Evolutionary conservation across 2,888 invertebrate genomes (phyloP).

Genomic region (Melipona bicolor): DNA sequence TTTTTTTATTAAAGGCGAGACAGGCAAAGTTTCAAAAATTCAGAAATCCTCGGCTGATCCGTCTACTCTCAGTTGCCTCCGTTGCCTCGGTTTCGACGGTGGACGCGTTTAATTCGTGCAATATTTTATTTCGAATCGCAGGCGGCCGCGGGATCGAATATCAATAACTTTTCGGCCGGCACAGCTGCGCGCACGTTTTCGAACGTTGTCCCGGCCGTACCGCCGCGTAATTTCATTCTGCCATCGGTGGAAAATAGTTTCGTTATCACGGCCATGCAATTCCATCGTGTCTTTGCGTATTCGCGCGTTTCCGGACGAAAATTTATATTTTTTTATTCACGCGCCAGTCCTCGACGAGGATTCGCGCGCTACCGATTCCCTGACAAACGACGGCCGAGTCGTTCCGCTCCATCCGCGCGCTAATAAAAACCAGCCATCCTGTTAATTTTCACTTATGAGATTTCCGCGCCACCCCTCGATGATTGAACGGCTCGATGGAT

Average conservation of each 20-base stretch:
- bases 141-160: slow-evolving; percentile 36
- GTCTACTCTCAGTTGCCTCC: background rate
- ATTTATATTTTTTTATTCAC: slow-evolving; percentile 36
- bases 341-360: background rate
- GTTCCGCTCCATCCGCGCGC: slow-evolving; percentile 38
- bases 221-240: slow-evolving; percentile 41
- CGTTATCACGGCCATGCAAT: slow-evolving; percentile 26
- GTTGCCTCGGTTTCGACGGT: background rate
- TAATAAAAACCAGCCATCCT: slow-evolving; percentile 40
- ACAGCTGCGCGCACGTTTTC: slow-evolving; percentile 13
- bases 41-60: background rate
- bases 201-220: slow-evolving; percentile 25
- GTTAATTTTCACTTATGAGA: slow-evolving; percentile 48
- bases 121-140: slow-evolving; percentile 30
- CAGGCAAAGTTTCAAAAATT: background rate
- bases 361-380: background rate
- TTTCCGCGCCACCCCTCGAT: slow-evolving; percentile 9
- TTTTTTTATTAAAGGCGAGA: background rate
- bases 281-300: slow-evolving; percentile 31
- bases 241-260: slow-evolving; percentile 40
- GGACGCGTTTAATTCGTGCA: slow-evolving; percentile 9
- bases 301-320: background rate
- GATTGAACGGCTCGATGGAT: slow-evolving; percentile 28
- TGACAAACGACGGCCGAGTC: slow-evolving; percentile 42
- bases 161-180: slow-evolving; percentile 36